A percentile compares a stretch with the other conserved stretches of the same genome.
Evolutionary conservation across 2,888 invertebrate species (phyloP).

Genomic region (Drosophila putrida): DNA sequence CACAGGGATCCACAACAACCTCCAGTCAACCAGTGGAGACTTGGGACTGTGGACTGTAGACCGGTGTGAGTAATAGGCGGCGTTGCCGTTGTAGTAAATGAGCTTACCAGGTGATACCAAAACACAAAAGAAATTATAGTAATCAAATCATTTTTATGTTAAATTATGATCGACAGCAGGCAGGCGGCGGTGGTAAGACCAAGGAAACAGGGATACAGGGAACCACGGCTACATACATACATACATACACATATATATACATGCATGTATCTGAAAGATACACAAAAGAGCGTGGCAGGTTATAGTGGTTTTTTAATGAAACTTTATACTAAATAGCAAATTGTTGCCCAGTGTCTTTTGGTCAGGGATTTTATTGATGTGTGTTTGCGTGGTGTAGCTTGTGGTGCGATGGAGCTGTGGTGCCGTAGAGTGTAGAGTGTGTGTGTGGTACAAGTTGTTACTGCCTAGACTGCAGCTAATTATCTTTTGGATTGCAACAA

Average conservation of each 20-base stretch:
- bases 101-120: slow-evolving; percentile 83
- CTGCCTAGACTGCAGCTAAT: slow-evolving; percentile 72
- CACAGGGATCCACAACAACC: slow-evolving; percentile 5
- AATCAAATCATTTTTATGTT: slow-evolving; percentile 81
- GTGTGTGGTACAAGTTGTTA: slow-evolving; percentile 52
- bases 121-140: slow-evolving; percentile 81
- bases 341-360: slow-evolving; percentile 61
- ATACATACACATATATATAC: not conserved
- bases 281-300: slow-evolving; percentile 31
- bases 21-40: slow-evolving; percentile 4
- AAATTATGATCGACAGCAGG: slow-evolving; percentile 81
- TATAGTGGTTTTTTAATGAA: slow-evolving; percentile 75
- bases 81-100: slow-evolving; percentile 82
- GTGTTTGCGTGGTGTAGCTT: slow-evolving; percentile 13
- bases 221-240: slow-evolving; percentile 1
- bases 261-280: slow-evolving; percentile 47
- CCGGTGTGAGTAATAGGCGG: slow-evolving; percentile 83
- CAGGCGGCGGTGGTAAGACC: slow-evolving; percentile 54
- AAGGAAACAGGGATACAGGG: not conserved
- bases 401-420: slow-evolving; percentile 10
- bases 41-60: slow-evolving; percentile 2
- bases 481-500: slow-evolving; percentile 81
- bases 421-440: slow-evolving; percentile 9
- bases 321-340: slow-evolving; percentile 80
- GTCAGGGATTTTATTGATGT: slow-evolving; percentile 42